A percentile compares a stretch with the other conserved stretches of the same genome.
Conservation (phyloP, 2,888 invertebrate genomes). For the Phymatocera aterrima region DNA sequence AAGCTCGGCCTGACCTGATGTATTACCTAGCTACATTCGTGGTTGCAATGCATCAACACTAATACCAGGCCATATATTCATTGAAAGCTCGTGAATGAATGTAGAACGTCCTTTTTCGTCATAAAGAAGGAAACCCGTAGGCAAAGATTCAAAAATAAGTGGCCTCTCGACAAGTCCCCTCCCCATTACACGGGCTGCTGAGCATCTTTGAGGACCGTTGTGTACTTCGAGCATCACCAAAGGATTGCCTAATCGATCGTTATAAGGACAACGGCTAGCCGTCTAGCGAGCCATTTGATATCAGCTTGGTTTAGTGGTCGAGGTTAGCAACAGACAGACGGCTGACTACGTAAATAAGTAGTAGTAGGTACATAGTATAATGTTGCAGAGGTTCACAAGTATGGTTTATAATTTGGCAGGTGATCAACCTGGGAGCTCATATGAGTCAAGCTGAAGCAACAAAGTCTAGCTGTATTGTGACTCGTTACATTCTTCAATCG, state of each 20-base stretch:
- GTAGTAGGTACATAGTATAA: background rate
- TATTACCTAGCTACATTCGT: background rate
- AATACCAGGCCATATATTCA: background rate
- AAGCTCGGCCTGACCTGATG: background rate
- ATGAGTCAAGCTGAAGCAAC: background rate
- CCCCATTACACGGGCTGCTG: background rate
- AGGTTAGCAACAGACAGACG: background rate
- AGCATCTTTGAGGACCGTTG: background rate
- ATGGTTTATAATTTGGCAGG: background rate
- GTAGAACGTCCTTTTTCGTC: background rate
- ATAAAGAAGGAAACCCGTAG: background rate
- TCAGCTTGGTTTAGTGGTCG: background rate
- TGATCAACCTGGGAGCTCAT: background rate
- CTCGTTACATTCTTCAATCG: background rate
- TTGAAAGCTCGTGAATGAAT: background rate
- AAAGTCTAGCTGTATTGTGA: background rate
- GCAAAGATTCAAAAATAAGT: background rate
- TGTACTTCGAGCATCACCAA: background rate
- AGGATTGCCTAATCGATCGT: slow-evolving; percentile 15
- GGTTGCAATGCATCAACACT: background rate
- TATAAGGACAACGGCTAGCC: slow-evolving; percentile 1
- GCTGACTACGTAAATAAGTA: background rate
- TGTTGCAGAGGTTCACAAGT: background rate
- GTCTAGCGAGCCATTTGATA: slow-evolving; percentile 20
- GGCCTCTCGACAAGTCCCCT: slow-evolving; percentile 2